Evolutionary conservation across 1,140 invertebrate species (phyloP).

Genomic region (Holotrichia oblita): DNA sequence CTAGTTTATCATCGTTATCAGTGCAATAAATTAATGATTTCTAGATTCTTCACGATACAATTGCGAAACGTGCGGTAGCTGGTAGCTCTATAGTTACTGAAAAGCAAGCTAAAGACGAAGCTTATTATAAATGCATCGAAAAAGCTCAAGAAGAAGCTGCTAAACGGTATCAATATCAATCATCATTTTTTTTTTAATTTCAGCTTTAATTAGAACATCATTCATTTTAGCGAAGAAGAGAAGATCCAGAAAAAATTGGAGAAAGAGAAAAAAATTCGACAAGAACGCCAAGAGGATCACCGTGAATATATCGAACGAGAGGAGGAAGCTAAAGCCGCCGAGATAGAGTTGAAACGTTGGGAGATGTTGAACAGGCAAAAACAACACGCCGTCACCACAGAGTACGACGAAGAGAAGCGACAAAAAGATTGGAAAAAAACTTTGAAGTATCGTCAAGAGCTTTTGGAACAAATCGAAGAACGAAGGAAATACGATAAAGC

Average conservation of each 20-base stretch:
- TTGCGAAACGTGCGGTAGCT: conserved; percentile 43
- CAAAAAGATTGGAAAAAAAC: conserved; percentile 54
- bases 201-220: not conserved
- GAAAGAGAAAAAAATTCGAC: conserved; percentile 39
- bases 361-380: conserved; percentile 55
- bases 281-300: conserved; percentile 45
- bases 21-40: not conserved
- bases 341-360: conserved; percentile 53
- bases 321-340: conserved; percentile 40
- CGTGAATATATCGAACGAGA: conserved; percentile 39
- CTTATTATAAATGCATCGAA: conserved; percentile 44
- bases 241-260: not conserved
- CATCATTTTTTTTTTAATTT: not conserved
- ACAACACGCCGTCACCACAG: conserved; percentile 56
- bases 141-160: conserved; percentile 44
- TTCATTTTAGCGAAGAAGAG: conserved; percentile 58
- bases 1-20: no score
- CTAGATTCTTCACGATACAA: conserved; percentile 41
- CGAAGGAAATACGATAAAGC: conserved; percentile 44
- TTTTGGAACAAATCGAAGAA: conserved; percentile 59
- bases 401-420: conserved; percentile 57
- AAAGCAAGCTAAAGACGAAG: conserved; percentile 50
- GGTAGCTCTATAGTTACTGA: conserved; percentile 42
- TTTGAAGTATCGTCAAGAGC: conserved; percentile 58
- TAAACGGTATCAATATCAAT: not conserved